phyloP scores from a whole-genome alignment of 2,888 invertebrate genomes.

The Mimas tiliae region DNA sequence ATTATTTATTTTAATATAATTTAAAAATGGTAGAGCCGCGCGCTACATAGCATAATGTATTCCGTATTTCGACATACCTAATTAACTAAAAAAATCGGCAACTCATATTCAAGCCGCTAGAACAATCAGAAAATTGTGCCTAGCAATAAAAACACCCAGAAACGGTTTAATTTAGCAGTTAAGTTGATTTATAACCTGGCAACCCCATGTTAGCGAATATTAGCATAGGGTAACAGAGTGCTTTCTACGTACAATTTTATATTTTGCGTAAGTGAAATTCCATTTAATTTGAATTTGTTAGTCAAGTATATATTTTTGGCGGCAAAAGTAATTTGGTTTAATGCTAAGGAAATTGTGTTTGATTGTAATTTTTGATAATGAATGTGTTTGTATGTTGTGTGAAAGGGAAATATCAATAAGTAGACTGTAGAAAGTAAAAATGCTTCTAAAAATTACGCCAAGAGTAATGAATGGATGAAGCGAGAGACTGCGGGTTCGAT shows the following conservation, averaged over 20 bases:
- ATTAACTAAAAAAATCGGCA: neutral
- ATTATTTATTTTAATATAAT: no score
- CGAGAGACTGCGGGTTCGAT: no score
- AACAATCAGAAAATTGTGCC: neutral
- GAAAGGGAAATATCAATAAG: neutral
- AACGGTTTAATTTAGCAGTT: constrained; percentile 10
- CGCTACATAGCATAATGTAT: no score
- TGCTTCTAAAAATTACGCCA: no score
- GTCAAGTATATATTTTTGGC: neutral
- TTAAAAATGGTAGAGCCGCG: no score
- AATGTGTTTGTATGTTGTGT: neutral
- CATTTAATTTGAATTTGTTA: neutral
- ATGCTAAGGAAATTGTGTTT: constrained; percentile 1
- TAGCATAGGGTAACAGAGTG: constrained; percentile 3
- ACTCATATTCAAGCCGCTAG: neutral
- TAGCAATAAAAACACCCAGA: constrained; percentile 5
- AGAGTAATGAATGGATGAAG: no score
- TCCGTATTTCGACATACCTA: no score
- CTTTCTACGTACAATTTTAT: constrained; percentile 3
- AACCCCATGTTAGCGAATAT: constrained; percentile 10
- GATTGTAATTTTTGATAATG: constrained; percentile 2
- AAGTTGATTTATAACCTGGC: constrained; percentile 9
- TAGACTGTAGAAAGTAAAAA: neutral
- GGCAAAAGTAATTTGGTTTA: constrained; percentile 1
- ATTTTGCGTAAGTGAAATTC: neutral